phyloP scores from a whole-genome alignment of 2,113 vertebrate genomes.

The Zosterops japonicus region DNA sequence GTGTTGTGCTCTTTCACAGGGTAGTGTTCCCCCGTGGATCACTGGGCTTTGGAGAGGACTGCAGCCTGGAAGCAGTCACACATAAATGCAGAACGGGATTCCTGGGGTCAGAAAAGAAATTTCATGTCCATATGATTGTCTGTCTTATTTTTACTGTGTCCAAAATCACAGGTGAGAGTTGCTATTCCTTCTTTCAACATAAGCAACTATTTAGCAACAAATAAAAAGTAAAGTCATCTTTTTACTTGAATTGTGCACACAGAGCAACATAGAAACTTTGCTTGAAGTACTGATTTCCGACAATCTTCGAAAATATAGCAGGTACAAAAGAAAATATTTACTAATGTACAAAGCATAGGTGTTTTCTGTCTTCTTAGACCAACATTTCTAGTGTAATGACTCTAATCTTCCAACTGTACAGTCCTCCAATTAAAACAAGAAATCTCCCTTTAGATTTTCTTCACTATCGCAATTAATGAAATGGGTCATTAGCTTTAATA shows the following conservation, averaged over 20 bases:
- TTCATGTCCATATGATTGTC: fast-evolving
- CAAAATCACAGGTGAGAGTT: not conserved
- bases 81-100: not conserved
- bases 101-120: not conserved
- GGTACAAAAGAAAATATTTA: not conserved
- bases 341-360: not conserved
- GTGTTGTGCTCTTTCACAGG: not conserved
- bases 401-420: not conserved
- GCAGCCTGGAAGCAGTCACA: not conserved
- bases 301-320: conserved; percentile 7
- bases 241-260: not conserved
- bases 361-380: not conserved
- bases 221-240: not conserved
- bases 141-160: not conserved
- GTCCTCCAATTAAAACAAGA: conserved; percentile 40
- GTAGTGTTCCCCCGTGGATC: fast-evolving
- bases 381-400: not conserved
- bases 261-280: not conserved
- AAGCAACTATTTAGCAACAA: not conserved
- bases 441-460: conserved; percentile 29
- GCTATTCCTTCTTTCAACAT: not conserved
- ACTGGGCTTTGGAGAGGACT: not conserved
- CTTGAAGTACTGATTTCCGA: not conserved
- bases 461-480: conserved; percentile 30
- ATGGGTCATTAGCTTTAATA: conserved; percentile 49